Evolutionary conservation across 37 sponge, comb jelly and placozoan genomes (phyloP), one percentile per base, ranked within the genome.

Genomic region (Eunapius fragilis): DNA sequence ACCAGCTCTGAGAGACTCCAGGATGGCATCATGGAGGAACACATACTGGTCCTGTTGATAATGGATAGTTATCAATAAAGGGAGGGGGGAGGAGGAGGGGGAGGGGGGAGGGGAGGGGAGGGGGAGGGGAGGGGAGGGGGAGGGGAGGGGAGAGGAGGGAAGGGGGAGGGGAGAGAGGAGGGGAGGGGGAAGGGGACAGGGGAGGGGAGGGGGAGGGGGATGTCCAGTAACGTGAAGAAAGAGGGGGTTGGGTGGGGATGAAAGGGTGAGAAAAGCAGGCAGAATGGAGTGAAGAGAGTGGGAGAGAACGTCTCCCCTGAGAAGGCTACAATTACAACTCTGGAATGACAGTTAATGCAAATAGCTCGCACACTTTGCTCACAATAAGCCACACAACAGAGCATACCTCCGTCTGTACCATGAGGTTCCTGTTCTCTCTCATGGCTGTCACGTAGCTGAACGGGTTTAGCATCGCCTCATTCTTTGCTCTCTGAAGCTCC

Each of bases 391-490:
- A 58, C 14, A 58, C 58, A 58, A 17, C 1, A 13, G 0, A 68
- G 2, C 74, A 2, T 71, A 94, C 94, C 93, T 97, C 97, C 24
- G 97, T 97, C 71, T 97, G 97, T 12, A 97, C 93, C 96, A 97
- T 92, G 80, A 81, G 88, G 87, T 97, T 97, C 25, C 97, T 30
- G 35, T 95, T 69, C 3, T 94, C 70, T 33, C 97, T 89, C 87
- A 97, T 80, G 31, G 85, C 69, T n/a, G 72, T 33, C 6, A 92
- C 93, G 31, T 72, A 89, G 67, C 81, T 84, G 86, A 87, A 95
- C 37, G 93, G 92, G 76, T 97, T 88, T 6, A 97, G 86, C 68
- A 79, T 68, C 19, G 37, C 48, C 32, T 95, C 91, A 26, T 73
- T 35, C 33, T 27, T 68, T 30, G 87, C 88, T 70, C 93, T 35